phyloP scores from a whole-genome alignment of 2,888 invertebrate genomes.

The Athalia rosae region DNA sequence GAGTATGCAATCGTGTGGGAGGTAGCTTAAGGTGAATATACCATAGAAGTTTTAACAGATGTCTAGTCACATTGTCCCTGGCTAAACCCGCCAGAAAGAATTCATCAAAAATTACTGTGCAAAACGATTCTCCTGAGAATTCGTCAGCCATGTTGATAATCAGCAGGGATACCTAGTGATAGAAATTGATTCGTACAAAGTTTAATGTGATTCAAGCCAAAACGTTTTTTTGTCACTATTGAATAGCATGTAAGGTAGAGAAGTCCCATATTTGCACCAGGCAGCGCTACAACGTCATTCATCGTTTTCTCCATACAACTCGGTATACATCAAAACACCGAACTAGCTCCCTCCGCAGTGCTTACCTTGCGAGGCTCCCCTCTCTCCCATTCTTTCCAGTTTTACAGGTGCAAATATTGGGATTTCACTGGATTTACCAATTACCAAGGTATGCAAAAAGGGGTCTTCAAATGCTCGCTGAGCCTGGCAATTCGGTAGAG shows the following conservation, averaged over 20 bases:
- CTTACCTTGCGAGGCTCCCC: too few relatives aligned
- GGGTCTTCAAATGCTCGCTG: slow-evolving; percentile 96
- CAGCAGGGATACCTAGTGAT: slow-evolving; percentile 80
- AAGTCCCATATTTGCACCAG: too few relatives aligned
- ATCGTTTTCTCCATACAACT: too few relatives aligned
- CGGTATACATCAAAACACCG: too few relatives aligned
- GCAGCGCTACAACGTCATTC: too few relatives aligned
- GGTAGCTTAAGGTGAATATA: slow-evolving; percentile 92
- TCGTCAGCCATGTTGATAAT: slow-evolving; percentile 91
- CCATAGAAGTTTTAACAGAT: slow-evolving; percentile 93
- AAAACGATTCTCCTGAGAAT: slow-evolving; percentile 95
- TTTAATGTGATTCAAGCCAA: too few relatives aligned
- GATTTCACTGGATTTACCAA: slow-evolving; percentile 31
- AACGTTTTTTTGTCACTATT: background rate
- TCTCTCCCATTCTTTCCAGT: too few relatives aligned
- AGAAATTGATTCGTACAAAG: background rate
- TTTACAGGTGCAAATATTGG: background rate
- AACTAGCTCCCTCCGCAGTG: too few relatives aligned
- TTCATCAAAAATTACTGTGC: slow-evolving; percentile 95
- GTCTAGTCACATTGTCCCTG: slow-evolving; percentile 93
- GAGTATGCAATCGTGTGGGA: slow-evolving; percentile 83
- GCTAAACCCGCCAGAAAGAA: slow-evolving; percentile 93
- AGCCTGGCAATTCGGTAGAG: slow-evolving; percentile 92
- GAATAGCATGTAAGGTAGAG: background rate
- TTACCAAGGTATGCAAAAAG: slow-evolving; percentile 92